Base-by-base conservation (phyloP, 2,113 vertebrate genomes). In the Burhinus oedicnemus region DNA sequence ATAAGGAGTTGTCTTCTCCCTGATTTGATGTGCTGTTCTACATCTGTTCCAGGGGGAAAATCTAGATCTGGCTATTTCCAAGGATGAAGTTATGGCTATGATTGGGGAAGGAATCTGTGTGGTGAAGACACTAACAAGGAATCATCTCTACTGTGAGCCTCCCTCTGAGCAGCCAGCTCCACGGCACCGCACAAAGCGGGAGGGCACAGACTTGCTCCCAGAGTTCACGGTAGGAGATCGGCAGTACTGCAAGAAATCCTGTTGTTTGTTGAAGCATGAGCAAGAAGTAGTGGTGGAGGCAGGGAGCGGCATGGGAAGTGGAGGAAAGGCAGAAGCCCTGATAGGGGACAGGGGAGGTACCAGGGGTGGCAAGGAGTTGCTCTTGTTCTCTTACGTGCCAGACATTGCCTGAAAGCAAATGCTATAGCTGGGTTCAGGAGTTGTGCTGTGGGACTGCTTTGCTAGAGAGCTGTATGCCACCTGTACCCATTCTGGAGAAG, bases 81-180 rank as follows among this genome's bases (percentile, higher is more conserved):
- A 99, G 97, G 99, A 99, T 29, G 99, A 99, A 98, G 99, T 99
- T 87, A 98, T 99, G 95, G 99, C 99, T 68, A 98, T 99, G 98
- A 98, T 99, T 18, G 99, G 99, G 26, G 98, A 99, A 4, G 99
- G 99, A 3, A 95, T 98, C 82, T 99, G 99, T 34, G 97, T 98
- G 22, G 99, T 99, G 78, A 99, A 99, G 98, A 99, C 99, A 1
- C 97, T 99, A 69, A 99, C 99, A 47, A 98, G 98, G 86, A 98
- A 99, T 97, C 99, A 99, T 82, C 98, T 99, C 26, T 99, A 99
- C 97, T 99, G 99, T 1, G 99, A 99, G 86, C 99, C 99, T 3
- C 99, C 99, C 0, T 89, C 98, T 2, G 99, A 99, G 97, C 99
- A 99, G 97, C 99, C 99, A 1, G 83, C 98, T 7, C 98, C 99